Percentiles rank a stretch among this genome's conserved stretches.
These are phyloP conservation scores for Nyctereutes procyonoides DNA, from an alignment of 2,113 vertebrate species.

Conservation along the genomic window DNA sequence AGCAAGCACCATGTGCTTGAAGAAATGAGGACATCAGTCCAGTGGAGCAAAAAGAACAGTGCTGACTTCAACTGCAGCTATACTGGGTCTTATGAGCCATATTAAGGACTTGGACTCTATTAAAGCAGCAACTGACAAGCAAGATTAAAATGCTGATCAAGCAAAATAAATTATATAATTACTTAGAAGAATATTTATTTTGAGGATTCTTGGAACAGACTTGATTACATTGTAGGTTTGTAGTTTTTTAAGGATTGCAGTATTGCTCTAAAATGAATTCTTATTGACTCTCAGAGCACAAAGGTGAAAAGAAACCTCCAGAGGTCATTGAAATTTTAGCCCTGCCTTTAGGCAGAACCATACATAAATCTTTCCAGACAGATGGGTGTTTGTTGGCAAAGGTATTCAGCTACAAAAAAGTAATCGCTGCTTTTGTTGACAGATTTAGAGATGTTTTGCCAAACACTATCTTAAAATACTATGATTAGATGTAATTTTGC, in stretches of 20 bases:
- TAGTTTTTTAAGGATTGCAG: neutral
- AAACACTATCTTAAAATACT: conserved; percentile 81
- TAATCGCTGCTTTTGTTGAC: conserved; percentile 82
- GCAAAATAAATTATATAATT: conserved; percentile 36
- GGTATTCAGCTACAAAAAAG: conserved; percentile 70
- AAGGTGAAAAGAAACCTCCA: conserved; percentile 66
- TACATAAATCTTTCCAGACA: conserved; percentile 73
- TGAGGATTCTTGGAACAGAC: conserved; percentile 42
- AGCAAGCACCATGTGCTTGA: neutral
- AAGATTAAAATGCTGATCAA: conserved; percentile 55
- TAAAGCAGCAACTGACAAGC: neutral
- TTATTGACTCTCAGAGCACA: conserved; percentile 63
- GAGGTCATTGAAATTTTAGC: conserved; percentile 65
- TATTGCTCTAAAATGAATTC: conserved; percentile 65
- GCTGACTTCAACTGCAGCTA: neutral
- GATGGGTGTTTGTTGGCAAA: conserved; percentile 75
- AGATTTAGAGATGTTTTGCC: conserved; percentile 83
- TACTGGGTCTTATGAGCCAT: neutral
- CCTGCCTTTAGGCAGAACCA: conserved; percentile 54
- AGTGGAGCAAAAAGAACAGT: neutral
- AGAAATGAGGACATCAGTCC: neutral
- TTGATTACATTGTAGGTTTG: conserved; percentile 41
- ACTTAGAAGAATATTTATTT: conserved; percentile 62
- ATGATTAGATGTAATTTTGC: conserved; percentile 83
- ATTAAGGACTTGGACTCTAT: neutral